Base-by-base conservation (phyloP, 2,888 invertebrate genomes). In the Erebia palarica region DNA sequence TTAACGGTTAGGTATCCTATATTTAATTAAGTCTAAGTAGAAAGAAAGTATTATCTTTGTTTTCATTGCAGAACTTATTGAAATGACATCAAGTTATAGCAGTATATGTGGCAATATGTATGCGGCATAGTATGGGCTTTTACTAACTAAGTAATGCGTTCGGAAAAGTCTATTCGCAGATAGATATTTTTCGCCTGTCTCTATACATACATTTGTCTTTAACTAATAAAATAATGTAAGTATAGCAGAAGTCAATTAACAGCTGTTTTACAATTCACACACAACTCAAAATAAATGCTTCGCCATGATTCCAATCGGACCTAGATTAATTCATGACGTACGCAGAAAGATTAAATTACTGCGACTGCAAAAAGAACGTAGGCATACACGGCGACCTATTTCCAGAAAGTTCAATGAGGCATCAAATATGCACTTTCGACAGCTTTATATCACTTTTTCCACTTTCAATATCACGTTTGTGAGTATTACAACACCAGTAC, bases 381-480 rank as follows among this genome's bases (percentile, higher is more conserved):
- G 74, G 61, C 70, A 70, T 74, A 75, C 60, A 73, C 71, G 65
- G 68, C 86, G 90, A 89, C 87, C 87, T 84, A 85, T 82, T 86
- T 89, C 81, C 78, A 82, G 83, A 84, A 85, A 82, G 78, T 82
- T 82, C 82, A 76, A 70, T 65, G 69, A 68, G 57, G 66, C 58
- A 71, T 67, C 59, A 73, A 70, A 70, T 70, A 69, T 74, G 68
- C 73, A 75, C 49, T 72, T 66, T 36, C 27, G 36, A 47, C 66
- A 21, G 55, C 57, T 57, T 14, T 57, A 51, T 47, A 21, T 27
- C 49, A 59, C 18, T 59, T 59, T 36, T 21, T 55, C 36, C 5
- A 7, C 42, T 5, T 16, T 55, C 16, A 42, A 42, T 36, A 16
- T 16, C 36, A 55, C 55, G 36, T 55, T 42, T 11, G 42, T 65